Evolutionary conservation across 1,140 invertebrate genomes (phyloP).

Genomic region (Drosophila mayri): DNA sequence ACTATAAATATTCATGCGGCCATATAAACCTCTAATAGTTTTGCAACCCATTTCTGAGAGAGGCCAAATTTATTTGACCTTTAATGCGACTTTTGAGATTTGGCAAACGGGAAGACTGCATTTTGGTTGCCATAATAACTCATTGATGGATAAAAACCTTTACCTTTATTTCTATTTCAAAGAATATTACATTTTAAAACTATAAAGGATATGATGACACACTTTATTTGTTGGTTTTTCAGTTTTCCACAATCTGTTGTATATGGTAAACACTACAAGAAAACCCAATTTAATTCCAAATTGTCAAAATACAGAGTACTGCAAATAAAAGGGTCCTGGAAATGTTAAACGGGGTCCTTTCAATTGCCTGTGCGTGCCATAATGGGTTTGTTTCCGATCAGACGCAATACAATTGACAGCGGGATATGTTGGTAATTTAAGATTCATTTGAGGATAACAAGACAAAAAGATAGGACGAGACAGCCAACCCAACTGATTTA

Average conservation of each 20-base stretch:
- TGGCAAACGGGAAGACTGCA: constrained; percentile 17
- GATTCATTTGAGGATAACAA: constrained; percentile 42
- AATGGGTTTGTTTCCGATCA: constrained; percentile 29
- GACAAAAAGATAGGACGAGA: background rate
- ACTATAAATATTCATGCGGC: constrained; percentile 56
- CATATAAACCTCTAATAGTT: constrained; percentile 36
- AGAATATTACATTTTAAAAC: background rate
- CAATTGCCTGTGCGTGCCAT: constrained; percentile 45
- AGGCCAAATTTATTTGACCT: constrained; percentile 9
- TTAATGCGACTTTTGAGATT: constrained; percentile 24
- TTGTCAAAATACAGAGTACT: background rate
- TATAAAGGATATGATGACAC: background rate
- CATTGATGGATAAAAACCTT: background rate
- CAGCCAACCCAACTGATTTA: constrained; percentile 32
- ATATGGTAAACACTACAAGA: background rate
- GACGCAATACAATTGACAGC: constrained; percentile 47
- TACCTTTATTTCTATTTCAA: background rate
- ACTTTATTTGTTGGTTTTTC: background rate
- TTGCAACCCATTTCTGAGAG: background rate
- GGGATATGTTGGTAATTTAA: constrained; percentile 58
- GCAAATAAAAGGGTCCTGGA: constrained; percentile 8
- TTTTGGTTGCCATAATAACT: constrained; percentile 2
- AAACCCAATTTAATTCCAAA: constrained; percentile 7
- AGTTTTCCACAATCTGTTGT: background rate
- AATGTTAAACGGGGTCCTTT: constrained; percentile 2